phyloP scores from a whole-genome alignment of 2,888 invertebrate genomes.

The Onthophagus sagittarius region DNA sequence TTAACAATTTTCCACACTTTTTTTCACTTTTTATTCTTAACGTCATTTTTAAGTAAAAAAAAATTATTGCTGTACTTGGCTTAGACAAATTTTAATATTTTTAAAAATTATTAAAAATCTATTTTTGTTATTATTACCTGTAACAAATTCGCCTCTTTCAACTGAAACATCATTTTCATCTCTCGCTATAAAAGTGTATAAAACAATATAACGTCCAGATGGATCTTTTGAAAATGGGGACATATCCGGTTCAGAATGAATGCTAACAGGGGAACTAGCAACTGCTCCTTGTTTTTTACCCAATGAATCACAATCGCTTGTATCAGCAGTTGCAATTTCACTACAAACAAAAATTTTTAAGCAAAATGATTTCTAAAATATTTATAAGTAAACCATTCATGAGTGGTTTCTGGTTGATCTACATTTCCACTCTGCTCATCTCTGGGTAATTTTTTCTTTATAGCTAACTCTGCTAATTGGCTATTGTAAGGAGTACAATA shows the following conservation, averaged over 20 bases:
- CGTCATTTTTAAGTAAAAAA: too few species aligned
- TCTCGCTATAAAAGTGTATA: constrained; percentile 88
- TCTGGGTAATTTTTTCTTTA: constrained; percentile 83
- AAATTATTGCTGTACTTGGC: too few species aligned
- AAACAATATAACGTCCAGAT: constrained; percentile 84
- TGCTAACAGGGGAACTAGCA: constrained; percentile 50
- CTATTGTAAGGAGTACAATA: constrained; percentile 86
- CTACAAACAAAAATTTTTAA: constrained; percentile 21
- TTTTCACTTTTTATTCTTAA: too few species aligned
- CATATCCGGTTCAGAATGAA: constrained; percentile 58
- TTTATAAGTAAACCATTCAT: constrained; percentile 49
- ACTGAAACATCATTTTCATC: constrained; percentile 95
- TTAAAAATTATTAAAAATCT: background rate
- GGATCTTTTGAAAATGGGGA: constrained; percentile 76
- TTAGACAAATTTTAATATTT: too few species aligned
- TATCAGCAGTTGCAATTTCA: constrained; percentile 50
- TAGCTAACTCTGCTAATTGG: constrained; percentile 72
- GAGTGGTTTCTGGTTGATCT: constrained; percentile 57
- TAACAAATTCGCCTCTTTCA: constrained; percentile 92
- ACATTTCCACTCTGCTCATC: constrained; percentile 55
- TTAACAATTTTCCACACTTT: too few species aligned
- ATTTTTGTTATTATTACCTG: constrained; percentile 49
- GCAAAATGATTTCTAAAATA: background rate
- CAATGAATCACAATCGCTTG: constrained; percentile 60
- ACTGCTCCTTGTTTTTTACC: constrained; percentile 53